phyloP scores from a whole-genome alignment of 1,140 invertebrate species.

The Drosophila nigromelanica region DNA sequence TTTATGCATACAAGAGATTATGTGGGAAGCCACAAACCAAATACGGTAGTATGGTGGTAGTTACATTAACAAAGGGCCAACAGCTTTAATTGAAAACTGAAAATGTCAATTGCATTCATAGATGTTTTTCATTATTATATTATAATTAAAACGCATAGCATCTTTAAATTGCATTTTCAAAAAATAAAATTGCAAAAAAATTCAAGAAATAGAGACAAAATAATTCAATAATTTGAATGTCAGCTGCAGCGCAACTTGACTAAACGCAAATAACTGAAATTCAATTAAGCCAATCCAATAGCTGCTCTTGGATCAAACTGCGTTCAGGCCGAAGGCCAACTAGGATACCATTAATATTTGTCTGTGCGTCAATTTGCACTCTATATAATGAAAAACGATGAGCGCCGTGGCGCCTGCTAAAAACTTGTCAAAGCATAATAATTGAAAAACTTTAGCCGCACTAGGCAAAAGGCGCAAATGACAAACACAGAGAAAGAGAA shows the following conservation, averaged over 20 bases:
- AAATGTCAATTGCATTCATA: too few species aligned
- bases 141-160: too few species aligned
- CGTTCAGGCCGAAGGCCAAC: slow-evolving; percentile 11
- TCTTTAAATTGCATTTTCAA: neutral
- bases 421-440: slow-evolving; percentile 69
- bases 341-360: slow-evolving; percentile 63
- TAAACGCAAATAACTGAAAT: slow-evolving; percentile 10
- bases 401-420: slow-evolving; percentile 1
- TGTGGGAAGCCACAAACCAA: too few species aligned
- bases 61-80: too few species aligned
- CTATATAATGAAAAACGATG: slow-evolving; percentile 38
- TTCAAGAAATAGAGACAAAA: slow-evolving; percentile 1
- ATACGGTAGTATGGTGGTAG: too few species aligned
- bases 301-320: slow-evolving; percentile 1
- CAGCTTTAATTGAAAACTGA: too few species aligned
- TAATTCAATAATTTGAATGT: slow-evolving; percentile 30
- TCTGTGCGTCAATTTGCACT: slow-evolving; percentile 47
- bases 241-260: slow-evolving; percentile 23
- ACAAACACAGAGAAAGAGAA: slow-evolving; percentile 18
- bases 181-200: neutral
- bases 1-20: too few species aligned
- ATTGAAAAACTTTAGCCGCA: slow-evolving; percentile 69
- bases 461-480: slow-evolving; percentile 19
- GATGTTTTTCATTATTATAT: too few species aligned
- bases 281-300: slow-evolving; percentile 20